Conservation (phyloP, 64 coral and sea anemone genomes). For the Acropora tenuis region DNA sequence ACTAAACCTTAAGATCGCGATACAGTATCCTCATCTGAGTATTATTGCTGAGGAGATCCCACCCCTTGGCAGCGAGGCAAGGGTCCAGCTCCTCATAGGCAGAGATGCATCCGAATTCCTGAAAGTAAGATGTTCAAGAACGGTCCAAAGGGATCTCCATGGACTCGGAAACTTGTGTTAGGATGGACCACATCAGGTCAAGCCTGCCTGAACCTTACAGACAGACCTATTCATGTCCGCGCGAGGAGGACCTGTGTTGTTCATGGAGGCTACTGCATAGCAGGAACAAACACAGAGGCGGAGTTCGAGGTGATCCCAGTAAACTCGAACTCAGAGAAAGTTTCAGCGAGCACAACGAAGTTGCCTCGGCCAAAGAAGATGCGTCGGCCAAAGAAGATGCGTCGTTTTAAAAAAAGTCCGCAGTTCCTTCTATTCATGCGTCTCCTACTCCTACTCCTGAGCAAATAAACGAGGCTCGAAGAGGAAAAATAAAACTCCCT, state of each 20-base stretch:
- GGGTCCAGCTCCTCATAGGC: slow-evolving; percentile 39
- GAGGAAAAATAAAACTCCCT: too few species aligned
- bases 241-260: not conserved
- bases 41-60: slow-evolving; percentile 32
- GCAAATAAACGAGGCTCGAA: too few species aligned
- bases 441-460: too few species aligned
- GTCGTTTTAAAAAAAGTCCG: too few species aligned
- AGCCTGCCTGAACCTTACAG: not conserved
- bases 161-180: not conserved
- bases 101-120: slow-evolving; percentile 54
- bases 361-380: too few species aligned
- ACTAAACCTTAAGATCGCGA: not conserved
- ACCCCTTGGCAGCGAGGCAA: not conserved
- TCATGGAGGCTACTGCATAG: too few species aligned
- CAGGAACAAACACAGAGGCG: too few species aligned
- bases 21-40: not conserved
- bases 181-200: slow-evolving; percentile 29
- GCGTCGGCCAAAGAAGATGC: too few species aligned
- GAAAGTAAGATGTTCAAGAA: slow-evolving; percentile 40
- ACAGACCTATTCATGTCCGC: not conserved
- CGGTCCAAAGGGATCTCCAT: slow-evolving; percentile 35
- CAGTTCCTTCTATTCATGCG: too few species aligned
- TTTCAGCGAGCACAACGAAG: too few species aligned
- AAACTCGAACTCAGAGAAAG: too few species aligned
- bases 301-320: not conserved